Conservation (phyloP, 2,888 invertebrate species). For the Deilephila elpenor region DNA sequence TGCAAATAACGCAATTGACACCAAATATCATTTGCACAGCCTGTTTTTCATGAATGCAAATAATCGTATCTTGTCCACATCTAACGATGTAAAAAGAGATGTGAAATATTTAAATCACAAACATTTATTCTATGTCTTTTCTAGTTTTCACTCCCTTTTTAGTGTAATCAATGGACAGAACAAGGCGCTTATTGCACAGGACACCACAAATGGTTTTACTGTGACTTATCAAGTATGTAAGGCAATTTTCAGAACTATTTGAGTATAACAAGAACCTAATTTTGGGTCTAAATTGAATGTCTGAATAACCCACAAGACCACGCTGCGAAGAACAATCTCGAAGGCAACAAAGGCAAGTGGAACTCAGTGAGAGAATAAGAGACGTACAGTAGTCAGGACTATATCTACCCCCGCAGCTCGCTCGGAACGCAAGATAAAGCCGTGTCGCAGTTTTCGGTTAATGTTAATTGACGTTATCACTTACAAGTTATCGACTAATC, state of each 20-base stretch:
- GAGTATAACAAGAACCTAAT: neutral
- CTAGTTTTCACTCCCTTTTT: neutral
- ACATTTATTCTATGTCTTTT: conserved; percentile 23
- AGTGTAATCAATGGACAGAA: neutral
- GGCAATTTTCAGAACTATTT: too few species aligned
- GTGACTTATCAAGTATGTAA: too few species aligned
- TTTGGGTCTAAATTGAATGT: neutral
- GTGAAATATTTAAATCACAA: neutral
- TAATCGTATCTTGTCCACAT: too few species aligned
- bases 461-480: conserved; percentile 78
- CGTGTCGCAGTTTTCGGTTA: conserved; percentile 42
- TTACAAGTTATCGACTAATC: conserved; percentile 77
- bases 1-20: neutral
- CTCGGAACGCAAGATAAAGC: conserved; percentile 39
- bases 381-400: conserved; percentile 29
- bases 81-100: neutral
- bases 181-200: neutral
- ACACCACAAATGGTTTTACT: too few species aligned
- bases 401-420: conserved; percentile 56
- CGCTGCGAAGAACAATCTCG: conserved; percentile 39
- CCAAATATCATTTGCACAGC: too few species aligned
- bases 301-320: neutral
- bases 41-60: too few species aligned
- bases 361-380: conserved; percentile 45
- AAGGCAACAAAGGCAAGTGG: conserved; percentile 48